Conservation (phyloP, 2,113 vertebrate species). For the Jacana jacana region DNA sequence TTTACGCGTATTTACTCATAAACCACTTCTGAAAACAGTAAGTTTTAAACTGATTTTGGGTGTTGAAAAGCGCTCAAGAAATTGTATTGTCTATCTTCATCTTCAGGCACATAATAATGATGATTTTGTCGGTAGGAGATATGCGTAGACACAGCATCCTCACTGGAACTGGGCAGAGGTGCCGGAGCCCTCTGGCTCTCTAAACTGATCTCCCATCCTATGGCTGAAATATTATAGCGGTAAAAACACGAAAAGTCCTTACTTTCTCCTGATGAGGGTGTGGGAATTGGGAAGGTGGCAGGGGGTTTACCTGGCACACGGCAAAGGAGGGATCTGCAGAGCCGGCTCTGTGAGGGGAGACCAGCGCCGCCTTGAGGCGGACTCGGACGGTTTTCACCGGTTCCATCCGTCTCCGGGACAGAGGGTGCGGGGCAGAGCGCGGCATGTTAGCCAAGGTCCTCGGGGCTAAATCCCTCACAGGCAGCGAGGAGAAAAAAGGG, state of each 20-base stretch:
- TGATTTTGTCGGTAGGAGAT: not conserved
- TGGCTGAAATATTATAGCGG: not conserved
- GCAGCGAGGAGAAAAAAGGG: not conserved
- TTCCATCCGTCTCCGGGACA: too few relatives aligned
- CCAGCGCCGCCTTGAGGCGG: fast-evolving
- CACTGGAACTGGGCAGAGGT: not conserved
- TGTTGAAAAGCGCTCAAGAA: not conserved
- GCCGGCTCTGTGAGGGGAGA: not conserved
- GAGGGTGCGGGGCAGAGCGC: too few relatives aligned
- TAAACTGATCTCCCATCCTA: not conserved
- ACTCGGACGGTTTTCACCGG: not conserved
- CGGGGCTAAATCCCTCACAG: too few relatives aligned
- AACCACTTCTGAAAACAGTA: not conserved
- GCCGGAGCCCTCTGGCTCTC: not conserved
- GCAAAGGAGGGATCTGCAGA: too few relatives aligned
- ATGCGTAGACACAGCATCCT: not conserved
- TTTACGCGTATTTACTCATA: not conserved
- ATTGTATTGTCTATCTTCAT: not conserved
- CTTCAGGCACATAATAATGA: not conserved
- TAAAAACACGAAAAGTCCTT: not conserved
- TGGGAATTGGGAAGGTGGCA: not conserved
- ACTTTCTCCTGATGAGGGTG: not conserved
- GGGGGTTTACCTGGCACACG: not conserved
- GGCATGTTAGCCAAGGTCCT: not conserved
- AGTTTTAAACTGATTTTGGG: not conserved